These are phyloP conservation scores for Cosmia trapezina DNA, from an alignment of 2,888 invertebrate genomes.

Conservation along the genomic window DNA sequence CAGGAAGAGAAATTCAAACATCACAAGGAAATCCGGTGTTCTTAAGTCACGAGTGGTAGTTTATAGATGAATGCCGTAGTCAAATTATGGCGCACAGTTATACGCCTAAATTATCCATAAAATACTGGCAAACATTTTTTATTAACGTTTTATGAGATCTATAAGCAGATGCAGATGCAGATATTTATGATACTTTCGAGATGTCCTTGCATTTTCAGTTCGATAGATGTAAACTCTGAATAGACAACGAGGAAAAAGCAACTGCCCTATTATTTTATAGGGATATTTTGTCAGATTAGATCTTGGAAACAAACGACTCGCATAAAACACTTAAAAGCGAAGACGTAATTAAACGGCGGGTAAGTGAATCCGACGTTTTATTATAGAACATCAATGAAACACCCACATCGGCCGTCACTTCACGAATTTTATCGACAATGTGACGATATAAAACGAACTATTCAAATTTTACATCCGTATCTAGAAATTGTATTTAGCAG, in stretches of 20 bases:
- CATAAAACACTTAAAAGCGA: constrained; percentile 30
- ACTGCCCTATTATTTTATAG: constrained; percentile 1
- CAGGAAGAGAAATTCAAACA: constrained; percentile 54
- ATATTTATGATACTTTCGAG: constrained; percentile 6
- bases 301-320: constrained; percentile 18
- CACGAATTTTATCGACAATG: constrained; percentile 74
- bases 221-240: neutral
- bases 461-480: constrained; percentile 72
- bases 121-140: constrained; percentile 49
- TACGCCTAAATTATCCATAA: constrained; percentile 43
- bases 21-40: constrained; percentile 59
- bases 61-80: constrained; percentile 49
- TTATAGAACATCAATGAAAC: constrained; percentile 73
- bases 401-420: constrained; percentile 69
- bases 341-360: constrained; percentile 61
- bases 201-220: constrained; percentile 17
- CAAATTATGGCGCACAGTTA: constrained; percentile 45
- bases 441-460: constrained; percentile 56
- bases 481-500: constrained; percentile 64
- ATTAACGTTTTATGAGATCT: constrained; percentile 38
- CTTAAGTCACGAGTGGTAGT: constrained; percentile 41
- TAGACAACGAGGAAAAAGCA: neutral
- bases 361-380: constrained; percentile 71
- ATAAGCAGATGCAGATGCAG: no score
- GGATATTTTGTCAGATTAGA: constrained; percentile 14